Percentiles rank a stretch among this genome's conserved stretches.
Evolutionary conservation across 2,888 invertebrate species (phyloP).

Genomic region (Hybos culiciformis): DNA sequence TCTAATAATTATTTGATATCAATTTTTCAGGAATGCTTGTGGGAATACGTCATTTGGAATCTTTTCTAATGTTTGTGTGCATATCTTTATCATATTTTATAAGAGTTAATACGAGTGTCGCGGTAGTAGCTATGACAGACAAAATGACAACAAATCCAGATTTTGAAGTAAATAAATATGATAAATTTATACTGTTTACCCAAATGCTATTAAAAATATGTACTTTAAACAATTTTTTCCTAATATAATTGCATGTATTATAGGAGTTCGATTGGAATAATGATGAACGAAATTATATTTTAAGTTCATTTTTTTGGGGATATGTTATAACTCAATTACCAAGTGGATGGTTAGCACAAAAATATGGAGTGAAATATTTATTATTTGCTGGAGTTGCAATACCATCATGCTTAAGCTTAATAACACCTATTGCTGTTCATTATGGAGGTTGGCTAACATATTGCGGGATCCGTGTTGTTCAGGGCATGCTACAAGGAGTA

Average conservation of each 20-base stretch:
- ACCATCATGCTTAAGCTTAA: conserved; percentile 50
- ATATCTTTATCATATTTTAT: conserved; percentile 48
- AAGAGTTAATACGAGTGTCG: conserved; percentile 56
- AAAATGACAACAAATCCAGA: conserved; percentile 36
- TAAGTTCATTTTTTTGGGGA: conserved; percentile 57
- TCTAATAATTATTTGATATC: too few relatives aligned
- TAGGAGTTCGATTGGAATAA: conserved; percentile 48
- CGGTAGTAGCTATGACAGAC: conserved; percentile 61
- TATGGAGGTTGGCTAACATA: conserved; percentile 47
- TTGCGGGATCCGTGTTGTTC: conserved; percentile 45
- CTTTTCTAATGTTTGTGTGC: conserved; percentile 45
- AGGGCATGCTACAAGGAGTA: conserved; percentile 55
- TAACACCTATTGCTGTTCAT: conserved; percentile 53
- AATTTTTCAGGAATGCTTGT: conserved; percentile 39
- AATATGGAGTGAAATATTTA: conserved; percentile 54
- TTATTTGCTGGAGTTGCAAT: conserved; percentile 41
- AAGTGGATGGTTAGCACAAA: conserved; percentile 54
- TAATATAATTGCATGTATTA: conserved; percentile 8
- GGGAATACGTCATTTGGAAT: conserved; percentile 51
- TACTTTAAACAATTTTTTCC: not conserved
- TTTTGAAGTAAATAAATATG: conserved; percentile 32
- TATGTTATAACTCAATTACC: conserved; percentile 50
- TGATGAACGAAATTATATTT: conserved; percentile 40
- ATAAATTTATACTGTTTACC: not conserved
- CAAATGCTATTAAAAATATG: too few relatives aligned